phyloP scores from a whole-genome alignment of 1,140 invertebrate genomes.

The Drosophila guanche region DNA sequence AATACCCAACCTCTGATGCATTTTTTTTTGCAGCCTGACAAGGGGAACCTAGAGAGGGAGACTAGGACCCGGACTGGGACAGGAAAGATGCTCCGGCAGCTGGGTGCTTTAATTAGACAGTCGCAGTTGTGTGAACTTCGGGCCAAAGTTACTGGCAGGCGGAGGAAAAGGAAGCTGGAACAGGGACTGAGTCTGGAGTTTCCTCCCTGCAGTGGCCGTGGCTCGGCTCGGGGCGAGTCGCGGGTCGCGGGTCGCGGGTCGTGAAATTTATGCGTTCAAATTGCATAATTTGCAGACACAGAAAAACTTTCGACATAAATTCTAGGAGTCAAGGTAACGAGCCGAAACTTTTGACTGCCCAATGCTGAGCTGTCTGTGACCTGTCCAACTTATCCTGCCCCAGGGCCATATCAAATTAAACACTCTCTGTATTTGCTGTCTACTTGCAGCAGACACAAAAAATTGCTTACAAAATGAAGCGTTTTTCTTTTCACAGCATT shows the following conservation, averaged over 20 bases:
- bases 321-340: constrained; percentile 75
- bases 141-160: constrained; percentile 43
- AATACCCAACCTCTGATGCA: background rate
- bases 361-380: too few relatives aligned
- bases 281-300: constrained; percentile 69
- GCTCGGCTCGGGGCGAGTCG: constrained; percentile 46
- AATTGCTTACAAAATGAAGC: too few relatives aligned
- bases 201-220: constrained; percentile 41
- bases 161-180: constrained; percentile 20
- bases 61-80: background rate
- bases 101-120: constrained; percentile 78
- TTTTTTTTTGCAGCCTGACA: constrained; percentile 46
- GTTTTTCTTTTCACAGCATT: too few relatives aligned
- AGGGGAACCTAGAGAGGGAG: background rate
- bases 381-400: constrained; percentile 18
- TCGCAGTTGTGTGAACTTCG: constrained; percentile 52
- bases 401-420: constrained; percentile 68
- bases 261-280: constrained; percentile 79
- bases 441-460: constrained; percentile 28
- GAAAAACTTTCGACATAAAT: constrained; percentile 75
- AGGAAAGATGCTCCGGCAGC: constrained; percentile 59
- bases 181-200: constrained; percentile 24
- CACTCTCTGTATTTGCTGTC: constrained; percentile 51
- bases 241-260: constrained; percentile 56
- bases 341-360: constrained; percentile 64